Evolutionary conservation across 2,113 vertebrate species (phyloP).

Genomic region (Telmatochromis sp.): DNA sequence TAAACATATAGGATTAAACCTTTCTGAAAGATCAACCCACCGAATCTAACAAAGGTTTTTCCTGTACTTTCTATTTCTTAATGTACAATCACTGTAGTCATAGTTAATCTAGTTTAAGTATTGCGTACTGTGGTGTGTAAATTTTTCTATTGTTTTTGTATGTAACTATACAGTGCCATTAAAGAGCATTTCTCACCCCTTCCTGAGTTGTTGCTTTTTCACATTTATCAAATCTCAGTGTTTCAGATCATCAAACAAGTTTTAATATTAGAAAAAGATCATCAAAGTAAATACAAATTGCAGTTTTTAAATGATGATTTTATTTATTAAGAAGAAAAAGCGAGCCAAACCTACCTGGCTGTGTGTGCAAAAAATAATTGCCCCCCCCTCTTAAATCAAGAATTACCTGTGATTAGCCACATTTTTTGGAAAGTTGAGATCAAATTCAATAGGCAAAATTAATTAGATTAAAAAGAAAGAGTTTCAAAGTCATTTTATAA

Average conservation of each 20-base stretch:
- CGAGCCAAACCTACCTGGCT: not conserved
- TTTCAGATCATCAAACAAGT: not conserved
- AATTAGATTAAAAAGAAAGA: not conserved
- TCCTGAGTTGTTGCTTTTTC: not conserved
- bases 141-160: not conserved
- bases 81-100: not conserved
- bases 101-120: not conserved
- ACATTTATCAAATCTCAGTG: not conserved
- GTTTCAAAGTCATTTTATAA: not conserved
- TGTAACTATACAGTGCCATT: not conserved
- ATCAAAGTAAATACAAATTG: not conserved
- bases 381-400: not conserved
- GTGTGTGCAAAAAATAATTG: not conserved
- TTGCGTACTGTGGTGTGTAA: not conserved
- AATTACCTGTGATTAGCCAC: not conserved
- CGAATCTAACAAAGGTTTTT: fast-evolving
- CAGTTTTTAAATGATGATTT: not conserved
- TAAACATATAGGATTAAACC: not conserved
- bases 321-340: not conserved
- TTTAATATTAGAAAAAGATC: not conserved
- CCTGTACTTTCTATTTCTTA: not conserved
- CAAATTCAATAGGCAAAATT: not conserved
- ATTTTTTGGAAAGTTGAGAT: not conserved
- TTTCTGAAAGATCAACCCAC: not conserved
- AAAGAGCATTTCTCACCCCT: not conserved